Evolutionary conservation across 2,113 vertebrate species (phyloP), one percentile per base, ranked within the genome.

Genomic region (Platysternon megacephalum): DNA sequence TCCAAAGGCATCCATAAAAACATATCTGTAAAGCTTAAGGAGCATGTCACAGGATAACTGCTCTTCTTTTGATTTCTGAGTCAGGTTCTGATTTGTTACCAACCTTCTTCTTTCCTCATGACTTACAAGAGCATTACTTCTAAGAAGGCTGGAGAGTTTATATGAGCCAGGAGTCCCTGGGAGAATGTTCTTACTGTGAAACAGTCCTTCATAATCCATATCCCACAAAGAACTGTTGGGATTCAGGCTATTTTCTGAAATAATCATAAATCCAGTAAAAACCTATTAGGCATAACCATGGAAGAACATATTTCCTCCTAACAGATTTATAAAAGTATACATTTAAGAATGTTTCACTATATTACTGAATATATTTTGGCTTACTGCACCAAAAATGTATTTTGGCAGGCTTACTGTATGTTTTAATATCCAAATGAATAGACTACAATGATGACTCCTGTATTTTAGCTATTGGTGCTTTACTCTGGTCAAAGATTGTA

Each of bases 221-320:
- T 89, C 46, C 89, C 95, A 93, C 78, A 93, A 56, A 74, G 87
- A 95, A 89, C 44, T 95, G 68, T 46, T 97, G 58, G 68, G 89
- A 93, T 88, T 88, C 17, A 19, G 72, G 32, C 76, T 94, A 51
- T 42, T 8, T 68, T 97, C 97, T 97, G 96, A 91, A 96, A 97
- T 78, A 95, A 92, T 87, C 6, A 11, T 61, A 95, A 93, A 94
- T 58, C 94, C 17, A 83, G 49, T 81, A 84, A 46, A 91, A 87
- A 56, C 2, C 35, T 44, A 72, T 86, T 87, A 91, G 86, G 92
- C 21, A 72, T 2, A 14, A 85, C 68, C 39, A 81, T 39, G 0
- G 2, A 92, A 86, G n/a, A 87, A 86, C 8, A 58, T 19, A 28
- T 42, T 55, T 72, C 19, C 55, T 13, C 2, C 7, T 6, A 44